Evolutionary conservation across 2,113 vertebrate species (phyloP), one percentile per base, ranked within the genome.

Genomic region (Arenaria interpres): DNA sequence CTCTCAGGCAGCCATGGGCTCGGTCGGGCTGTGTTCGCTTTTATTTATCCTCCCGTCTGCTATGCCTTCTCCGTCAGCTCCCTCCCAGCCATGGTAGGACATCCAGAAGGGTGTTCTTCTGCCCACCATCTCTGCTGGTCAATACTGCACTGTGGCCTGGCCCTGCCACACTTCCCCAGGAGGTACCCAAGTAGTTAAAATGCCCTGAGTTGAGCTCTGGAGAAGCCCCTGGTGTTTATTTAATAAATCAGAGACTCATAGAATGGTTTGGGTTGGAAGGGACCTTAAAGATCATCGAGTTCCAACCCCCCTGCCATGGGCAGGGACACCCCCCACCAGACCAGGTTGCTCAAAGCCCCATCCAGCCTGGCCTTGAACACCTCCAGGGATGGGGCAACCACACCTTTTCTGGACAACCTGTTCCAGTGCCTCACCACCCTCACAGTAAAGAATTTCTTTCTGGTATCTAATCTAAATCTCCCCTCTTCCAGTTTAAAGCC

Each of bases 1-100:
- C 14, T 88, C 37, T 32, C 15, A 3, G 20, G 25, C 7, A 32
- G 33, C 5, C 1, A 46, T 74, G 73, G 46, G 17, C 32, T 37
- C 3, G 0, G 7, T 9, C 0, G 0, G 10, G 51, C 74, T 13
- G 19, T 23, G 41, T 12, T 66, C 1, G 7, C 48, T 83, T 54
- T 73, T 12, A 23, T 33, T 67, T 8, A 28, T 35, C 24, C 28
- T 45, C 12, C 24, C 1, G 1, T 11, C 28, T 17, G 35, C 25
- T 39, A 71, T 63, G 23, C 43, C 17, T 69, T 62, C 50, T 30
- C 75, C 77, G 15, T 5, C 6, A 3, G 24, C 51, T 82, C 78
- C 17, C 6, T 71, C 17, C 27, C 0, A 2, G 7, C 14, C 0
- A 5, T 1, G 16, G 24, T 24, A 17, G 2, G 2, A 64, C 18